Evolutionary conservation across 2,888 invertebrate genomes (phyloP), one percentile per base, ranked within the genome.

Genomic region (Syrista parreyssii): DNA sequence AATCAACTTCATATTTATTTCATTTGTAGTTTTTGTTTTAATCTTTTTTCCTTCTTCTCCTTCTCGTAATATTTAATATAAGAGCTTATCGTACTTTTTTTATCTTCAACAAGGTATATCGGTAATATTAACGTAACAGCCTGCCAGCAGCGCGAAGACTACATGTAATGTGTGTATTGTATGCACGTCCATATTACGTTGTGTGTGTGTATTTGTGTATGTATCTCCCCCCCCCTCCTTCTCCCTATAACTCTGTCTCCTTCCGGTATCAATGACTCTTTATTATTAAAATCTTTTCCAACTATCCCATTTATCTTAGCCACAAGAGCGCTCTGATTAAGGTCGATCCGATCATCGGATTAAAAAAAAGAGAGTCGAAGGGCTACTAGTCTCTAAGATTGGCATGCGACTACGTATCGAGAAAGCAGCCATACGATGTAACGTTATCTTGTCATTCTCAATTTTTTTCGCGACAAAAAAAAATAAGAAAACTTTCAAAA

Each of bases 121-220:
- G 86, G 88, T 88, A 89, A 88, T 91, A 88, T 88, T 88, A 90
- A 91, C 89, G 86, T 88, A 91, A 91, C 90, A 91, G 89, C 88
- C 90, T 90, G 91, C 91, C 91, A 91, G 90, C 91, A 91, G 91
- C 88, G 87, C 86, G 86, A 89, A 85, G 85, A 87, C 84, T 88
- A 82, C 80, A 79, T 79, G 79, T 86, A 82, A 40, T 40, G 40
- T 40, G 40, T 40, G 15, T 69, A 69, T 69, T 32, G 30, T 31
- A 15, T 69, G 69, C 32, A 32, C 30, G 32, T 31, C 30, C 31
- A 69, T 32, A 32, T 32, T 12, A 30, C 12, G 69, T 69, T 69
- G 32, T 32, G 32, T 69, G 30, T 30, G 30, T 30, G 23, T 69
- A 3, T 69, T 0, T 68, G 34, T 75, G 35, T 68, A 31, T 68